Percentiles rank a stretch among this genome's conserved stretches.
Evolutionary conservation across 2,888 invertebrate genomes (phyloP).

Genomic region (Lacanobia oleracea): DNA sequence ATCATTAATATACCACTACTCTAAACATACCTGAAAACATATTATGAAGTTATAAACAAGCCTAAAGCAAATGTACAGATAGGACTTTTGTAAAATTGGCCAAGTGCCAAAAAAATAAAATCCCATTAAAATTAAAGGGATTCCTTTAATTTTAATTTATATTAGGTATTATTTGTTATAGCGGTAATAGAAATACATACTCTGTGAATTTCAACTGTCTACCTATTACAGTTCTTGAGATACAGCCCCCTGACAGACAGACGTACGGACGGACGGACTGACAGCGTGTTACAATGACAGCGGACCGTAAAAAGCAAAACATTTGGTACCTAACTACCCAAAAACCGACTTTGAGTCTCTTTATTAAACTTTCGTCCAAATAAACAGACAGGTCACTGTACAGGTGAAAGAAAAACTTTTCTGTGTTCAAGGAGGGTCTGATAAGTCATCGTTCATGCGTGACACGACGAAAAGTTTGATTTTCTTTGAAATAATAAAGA

Average conservation of each 20-base stretch:
- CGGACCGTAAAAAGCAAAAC: not conserved
- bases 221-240: too few species aligned
- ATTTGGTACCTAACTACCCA: not conserved
- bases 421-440: not conserved
- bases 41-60: not conserved
- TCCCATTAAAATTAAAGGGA: too few species aligned
- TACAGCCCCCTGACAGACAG: too few species aligned
- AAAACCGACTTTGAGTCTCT: not conserved
- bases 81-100: not conserved
- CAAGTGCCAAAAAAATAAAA: too few species aligned
- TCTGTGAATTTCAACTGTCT: too few species aligned
- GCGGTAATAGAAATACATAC: too few species aligned
- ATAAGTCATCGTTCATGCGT: constrained; percentile 10
- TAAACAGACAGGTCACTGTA: too few species aligned
- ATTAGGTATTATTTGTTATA: too few species aligned
- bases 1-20: not conserved
- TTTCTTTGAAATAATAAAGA: constrained; percentile 1
- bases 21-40: too few species aligned
- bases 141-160: too few species aligned
- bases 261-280: too few species aligned
- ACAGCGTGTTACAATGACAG: too few species aligned
- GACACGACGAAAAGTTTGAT: constrained; percentile 4
- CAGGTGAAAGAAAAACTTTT: constrained; percentile 39
- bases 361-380: constrained; percentile 14
- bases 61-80: not conserved